Evolutionary conservation across 2,113 vertebrate species (phyloP).

Genomic region (Takifugu flavidus): DNA sequence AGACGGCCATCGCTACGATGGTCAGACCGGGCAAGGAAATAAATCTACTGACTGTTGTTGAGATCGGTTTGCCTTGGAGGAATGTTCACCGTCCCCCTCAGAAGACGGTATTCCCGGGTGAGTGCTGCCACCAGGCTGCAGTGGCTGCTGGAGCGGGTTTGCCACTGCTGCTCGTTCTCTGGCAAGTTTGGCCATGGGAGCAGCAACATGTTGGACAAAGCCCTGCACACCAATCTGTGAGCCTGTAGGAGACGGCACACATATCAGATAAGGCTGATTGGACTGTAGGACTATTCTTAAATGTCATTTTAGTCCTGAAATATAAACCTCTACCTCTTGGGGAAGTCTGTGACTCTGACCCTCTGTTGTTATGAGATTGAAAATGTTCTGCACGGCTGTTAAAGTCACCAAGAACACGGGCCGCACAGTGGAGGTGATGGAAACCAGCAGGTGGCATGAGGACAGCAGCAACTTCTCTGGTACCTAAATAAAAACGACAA

Average conservation of each 20-base stretch:
- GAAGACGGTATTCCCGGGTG: conserved; percentile 84
- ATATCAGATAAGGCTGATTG: background rate
- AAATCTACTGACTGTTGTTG: conserved; percentile 81
- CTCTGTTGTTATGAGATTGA: conserved; percentile 90
- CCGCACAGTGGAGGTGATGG: conserved; percentile 91
- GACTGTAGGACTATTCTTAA: no score
- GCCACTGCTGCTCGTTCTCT: conserved; percentile 94
- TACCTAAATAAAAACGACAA: conserved; percentile 75
- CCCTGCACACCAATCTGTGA: conserved; percentile 90
- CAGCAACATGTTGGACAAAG: conserved; percentile 89
- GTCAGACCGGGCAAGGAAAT: background rate
- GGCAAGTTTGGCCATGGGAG: conserved; percentile 93
- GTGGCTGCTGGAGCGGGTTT: conserved; percentile 87
- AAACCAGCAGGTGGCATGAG: conserved; percentile 90
- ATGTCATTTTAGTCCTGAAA: no score
- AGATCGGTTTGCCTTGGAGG: conserved; percentile 81
- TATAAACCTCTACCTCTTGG: conserved; percentile 78
- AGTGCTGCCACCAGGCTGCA: conserved; percentile 86
- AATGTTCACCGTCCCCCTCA: conserved; percentile 78
- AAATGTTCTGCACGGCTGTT: conserved; percentile 91
- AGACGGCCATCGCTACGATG: background rate
- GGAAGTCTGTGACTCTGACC: conserved; percentile 83
- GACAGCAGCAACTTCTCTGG: conserved; percentile 94
- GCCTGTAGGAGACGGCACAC: conserved; percentile 71
- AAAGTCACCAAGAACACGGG: conserved; percentile 91